Evolutionary conservation across 2,888 invertebrate genomes (phyloP).

Genomic region (Ferrisia virgata): DNA sequence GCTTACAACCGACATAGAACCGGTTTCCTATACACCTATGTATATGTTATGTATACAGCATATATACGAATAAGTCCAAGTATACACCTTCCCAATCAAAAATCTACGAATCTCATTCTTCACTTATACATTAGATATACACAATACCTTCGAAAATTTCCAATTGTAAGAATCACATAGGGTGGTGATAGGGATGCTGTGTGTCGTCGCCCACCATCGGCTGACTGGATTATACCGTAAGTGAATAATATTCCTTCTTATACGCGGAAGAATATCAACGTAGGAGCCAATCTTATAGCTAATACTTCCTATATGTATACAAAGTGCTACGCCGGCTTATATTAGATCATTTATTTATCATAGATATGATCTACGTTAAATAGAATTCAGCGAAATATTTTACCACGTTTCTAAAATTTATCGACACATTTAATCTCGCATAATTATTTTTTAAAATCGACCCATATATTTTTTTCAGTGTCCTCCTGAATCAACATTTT

Average conservation of each 20-base stretch:
- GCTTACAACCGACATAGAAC: not conserved
- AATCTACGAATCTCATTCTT: not conserved
- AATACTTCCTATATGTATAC: not conserved
- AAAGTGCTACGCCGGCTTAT: not conserved
- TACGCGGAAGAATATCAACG: not conserved
- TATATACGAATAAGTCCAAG: not conserved
- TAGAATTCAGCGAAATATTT: not conserved
- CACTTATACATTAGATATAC: not conserved
- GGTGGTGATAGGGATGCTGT: too few species aligned
- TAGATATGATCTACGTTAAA: not conserved
- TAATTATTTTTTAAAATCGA: not conserved
- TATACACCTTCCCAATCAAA: slow-evolving; percentile 10
- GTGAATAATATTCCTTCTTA: not conserved
- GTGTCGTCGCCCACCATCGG: not conserved
- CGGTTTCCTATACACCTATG: not conserved
- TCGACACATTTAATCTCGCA: not conserved
- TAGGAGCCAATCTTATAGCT: not conserved
- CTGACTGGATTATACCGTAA: not conserved
- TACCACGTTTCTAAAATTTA: not conserved
- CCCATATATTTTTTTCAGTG: not conserved
- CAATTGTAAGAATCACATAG: not conserved
- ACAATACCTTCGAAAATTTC: not conserved
- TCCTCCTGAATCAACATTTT: not conserved
- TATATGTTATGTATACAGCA: not conserved
- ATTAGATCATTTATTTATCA: not conserved